Conservation (phyloP, 2,888 invertebrate species). For the Parnassius smintheus region DNA sequence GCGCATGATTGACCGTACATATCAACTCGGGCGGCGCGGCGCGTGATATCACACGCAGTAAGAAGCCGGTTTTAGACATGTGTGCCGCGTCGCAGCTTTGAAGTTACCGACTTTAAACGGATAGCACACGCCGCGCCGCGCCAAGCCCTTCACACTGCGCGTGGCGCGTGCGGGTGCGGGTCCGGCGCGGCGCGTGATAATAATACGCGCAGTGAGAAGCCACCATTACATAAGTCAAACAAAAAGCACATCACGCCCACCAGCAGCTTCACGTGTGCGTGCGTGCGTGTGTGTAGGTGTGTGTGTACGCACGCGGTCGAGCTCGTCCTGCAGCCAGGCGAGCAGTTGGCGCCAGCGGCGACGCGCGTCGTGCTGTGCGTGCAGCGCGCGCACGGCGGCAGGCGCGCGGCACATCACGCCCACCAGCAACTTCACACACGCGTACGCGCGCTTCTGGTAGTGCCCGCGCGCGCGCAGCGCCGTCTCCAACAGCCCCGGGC, state of each 20-base stretch:
- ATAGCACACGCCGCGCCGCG: too few species aligned
- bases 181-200: constrained; percentile 88
- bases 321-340: constrained; percentile 97
- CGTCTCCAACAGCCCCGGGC: constrained; percentile 96
- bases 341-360: constrained; percentile 94
- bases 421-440: constrained; percentile 97
- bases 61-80: too few species aligned
- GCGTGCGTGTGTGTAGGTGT: constrained; percentile 82
- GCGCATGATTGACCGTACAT: too few species aligned
- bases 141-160: too few species aligned
- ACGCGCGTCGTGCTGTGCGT: constrained; percentile 88
- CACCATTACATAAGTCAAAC: too few species aligned
- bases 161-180: constrained; percentile 86
- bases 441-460: constrained; percentile 98
- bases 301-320: constrained; percentile 84
- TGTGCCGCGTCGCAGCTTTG: too few species aligned
- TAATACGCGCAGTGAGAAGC: too few species aligned
- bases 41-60: too few species aligned
- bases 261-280: constrained; percentile 98
- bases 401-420: constrained; percentile 93
- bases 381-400: constrained; percentile 89
- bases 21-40: too few species aligned
- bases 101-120: too few species aligned
- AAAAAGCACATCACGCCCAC: constrained; percentile 89
- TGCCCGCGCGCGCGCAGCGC: constrained; percentile 95